Evolutionary conservation across 2,888 invertebrate genomes (phyloP).

Genomic region (Drosophila borborema): DNA sequence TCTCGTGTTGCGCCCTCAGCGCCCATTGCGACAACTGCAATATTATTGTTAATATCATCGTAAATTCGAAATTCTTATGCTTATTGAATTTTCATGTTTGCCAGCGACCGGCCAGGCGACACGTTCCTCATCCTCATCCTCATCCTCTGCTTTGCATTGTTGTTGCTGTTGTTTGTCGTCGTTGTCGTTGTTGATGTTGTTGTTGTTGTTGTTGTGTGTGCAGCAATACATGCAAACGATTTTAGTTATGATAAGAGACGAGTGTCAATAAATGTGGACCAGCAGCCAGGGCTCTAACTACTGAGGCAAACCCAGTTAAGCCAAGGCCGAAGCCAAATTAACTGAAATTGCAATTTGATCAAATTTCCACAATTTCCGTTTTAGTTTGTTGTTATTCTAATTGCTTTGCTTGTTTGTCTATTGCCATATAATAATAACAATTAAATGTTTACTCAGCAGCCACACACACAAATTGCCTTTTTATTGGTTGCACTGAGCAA

Average conservation of each 20-base stretch:
- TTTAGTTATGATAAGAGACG: constrained; percentile 69
- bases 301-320: background rate
- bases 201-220: constrained; percentile 3
- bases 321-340: constrained; percentile 49
- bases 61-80: constrained; percentile 83
- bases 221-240: constrained; percentile 66
- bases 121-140: constrained; percentile 25
- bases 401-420: constrained; percentile 8
- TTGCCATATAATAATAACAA: constrained; percentile 56
- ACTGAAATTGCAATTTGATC: constrained; percentile 68
- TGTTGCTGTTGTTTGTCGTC: constrained; percentile 10
- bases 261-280: constrained; percentile 67
- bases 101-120: constrained; percentile 35
- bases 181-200: constrained; percentile 9
- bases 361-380: constrained; percentile 41
- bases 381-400: constrained; percentile 25
- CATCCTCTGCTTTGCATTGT: constrained; percentile 16
- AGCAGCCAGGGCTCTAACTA: constrained; percentile 30
- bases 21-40: constrained; percentile 65
- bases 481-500: constrained; percentile 48
- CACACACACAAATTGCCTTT: constrained; percentile 54
- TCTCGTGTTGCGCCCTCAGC: constrained; percentile 64
- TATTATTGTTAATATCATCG: constrained; percentile 82
- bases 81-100: constrained; percentile 83
- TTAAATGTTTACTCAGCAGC: constrained; percentile 57